phyloP scores from a whole-genome alignment of 2,113 vertebrate species.

The Conger conger region DNA sequence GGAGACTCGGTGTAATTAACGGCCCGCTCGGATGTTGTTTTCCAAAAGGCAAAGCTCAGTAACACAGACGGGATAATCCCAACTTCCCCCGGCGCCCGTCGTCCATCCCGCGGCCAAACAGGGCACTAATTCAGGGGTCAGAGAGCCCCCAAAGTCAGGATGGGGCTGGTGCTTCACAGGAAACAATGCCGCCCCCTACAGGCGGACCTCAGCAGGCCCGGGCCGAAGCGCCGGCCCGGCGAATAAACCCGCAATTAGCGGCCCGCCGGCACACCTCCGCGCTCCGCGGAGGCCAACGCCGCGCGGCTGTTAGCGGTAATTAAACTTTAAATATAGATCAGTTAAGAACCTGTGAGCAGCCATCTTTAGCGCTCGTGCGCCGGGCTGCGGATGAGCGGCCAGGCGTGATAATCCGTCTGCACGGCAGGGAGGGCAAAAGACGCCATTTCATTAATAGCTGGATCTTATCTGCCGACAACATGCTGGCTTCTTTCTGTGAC shows the following conservation, averaged over 20 bases:
- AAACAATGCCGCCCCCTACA: background rate
- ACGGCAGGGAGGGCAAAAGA: constrained; percentile 26
- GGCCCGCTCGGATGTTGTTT: background rate
- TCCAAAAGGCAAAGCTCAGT: background rate
- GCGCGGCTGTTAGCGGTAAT: constrained; percentile 46
- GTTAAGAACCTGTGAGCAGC: constrained; percentile 44
- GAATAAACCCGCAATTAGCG: constrained; percentile 34
- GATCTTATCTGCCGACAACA: constrained; percentile 24
- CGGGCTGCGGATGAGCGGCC: constrained; percentile 30
- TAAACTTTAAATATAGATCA: constrained; percentile 52
- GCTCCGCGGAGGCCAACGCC: constrained; percentile 33
- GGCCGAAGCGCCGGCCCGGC: background rate
- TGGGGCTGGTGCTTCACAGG: background rate
- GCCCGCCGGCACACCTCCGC: constrained; percentile 9
- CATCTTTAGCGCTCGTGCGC: constrained; percentile 36
- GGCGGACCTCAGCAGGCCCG: too few species aligned
- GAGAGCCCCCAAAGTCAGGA: background rate
- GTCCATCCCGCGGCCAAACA: background rate
- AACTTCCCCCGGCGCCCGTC: background rate
- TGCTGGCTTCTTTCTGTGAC: background rate
- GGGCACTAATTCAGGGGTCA: background rate
- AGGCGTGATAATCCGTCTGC: constrained; percentile 46
- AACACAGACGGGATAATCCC: too few species aligned
- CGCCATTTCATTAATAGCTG: constrained; percentile 15
- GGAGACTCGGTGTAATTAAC: too few species aligned